Evolutionary conservation across 2,113 vertebrate genomes (phyloP).

Genomic region (Dasyornis broadbenti): DNA sequence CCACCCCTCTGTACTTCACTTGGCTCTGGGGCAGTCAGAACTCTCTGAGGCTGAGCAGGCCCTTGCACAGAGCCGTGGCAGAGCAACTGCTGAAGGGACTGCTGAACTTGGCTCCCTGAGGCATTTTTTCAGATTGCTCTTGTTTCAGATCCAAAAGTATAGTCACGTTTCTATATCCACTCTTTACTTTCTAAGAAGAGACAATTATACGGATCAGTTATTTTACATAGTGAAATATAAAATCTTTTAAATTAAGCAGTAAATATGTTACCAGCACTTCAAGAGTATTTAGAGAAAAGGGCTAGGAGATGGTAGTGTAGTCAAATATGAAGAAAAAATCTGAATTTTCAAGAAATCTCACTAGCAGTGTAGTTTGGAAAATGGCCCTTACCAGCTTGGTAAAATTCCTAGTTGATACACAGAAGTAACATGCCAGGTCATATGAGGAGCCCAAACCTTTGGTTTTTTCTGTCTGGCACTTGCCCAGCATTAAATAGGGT

Average conservation of each 20-base stretch:
- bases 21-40: background rate
- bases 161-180: background rate
- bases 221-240: background rate
- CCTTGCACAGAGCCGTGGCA: background rate
- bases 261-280: background rate
- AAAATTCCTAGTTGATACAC: background rate
- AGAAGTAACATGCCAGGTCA: background rate
- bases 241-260: background rate
- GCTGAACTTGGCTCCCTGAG: accelerated
- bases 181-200: background rate
- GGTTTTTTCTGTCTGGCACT: background rate
- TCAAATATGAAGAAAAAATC: background rate
- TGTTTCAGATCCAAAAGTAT: background rate
- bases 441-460: background rate
- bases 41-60: background rate
- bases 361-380: background rate
- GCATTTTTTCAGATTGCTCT: background rate
- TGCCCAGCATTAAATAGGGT: background rate
- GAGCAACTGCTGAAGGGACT: background rate
- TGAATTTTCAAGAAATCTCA: background rate
- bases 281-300: background rate
- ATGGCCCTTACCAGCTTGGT: accelerated
- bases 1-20: accelerated
- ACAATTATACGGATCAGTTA: background rate
- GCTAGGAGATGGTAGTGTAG: background rate